Evolutionary conservation across 2,888 invertebrate species (phyloP), one percentile per base, ranked within the genome.

Genomic region (Ochlodes sylvanus): DNA sequence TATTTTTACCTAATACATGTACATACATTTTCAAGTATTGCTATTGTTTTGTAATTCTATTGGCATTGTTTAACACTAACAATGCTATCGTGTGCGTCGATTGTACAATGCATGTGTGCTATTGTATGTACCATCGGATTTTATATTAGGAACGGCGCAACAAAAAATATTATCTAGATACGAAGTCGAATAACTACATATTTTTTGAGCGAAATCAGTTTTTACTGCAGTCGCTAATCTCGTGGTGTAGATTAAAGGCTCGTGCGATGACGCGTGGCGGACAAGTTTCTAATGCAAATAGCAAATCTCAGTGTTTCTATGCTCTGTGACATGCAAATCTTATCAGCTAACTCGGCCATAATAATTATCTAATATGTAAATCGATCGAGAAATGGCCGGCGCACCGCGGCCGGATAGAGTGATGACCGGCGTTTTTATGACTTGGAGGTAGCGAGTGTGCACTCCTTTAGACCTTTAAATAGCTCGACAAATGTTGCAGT

Each of bases 191-290:
- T 60, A 61, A 60, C 66, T 67, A 67, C 60, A 61, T 67, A 58
- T 67, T 67, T 67, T 67, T 67, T 67, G 42, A 67, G 27, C n/a
- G 34, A 44, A 67, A 61, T 67, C 17, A 67, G 60, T 67, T 67
- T 67, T 67, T 67, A 61, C 65, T 65, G 65, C 52, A 55, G 52
- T 44, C 15, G 42, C 32, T 67, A 61, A 67, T 67, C 66, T 61
- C 61, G 52, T 42, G 66, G 61, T 67, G 55, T 52, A 61, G 66
- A 55, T 52, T 57, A 32, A 19, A 58, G 66, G 66, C 66, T 67
- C 66, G 66, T 67, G 66, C 66, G 60, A 14, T 67, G 66, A 67
- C 67, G 67, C 67, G 67, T 67, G 67, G 60, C 61, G 42, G 60
- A 61, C 67, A 19, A 41, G 67, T 67, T 67, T 34, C 65, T 58